Evolutionary conservation across 2,113 vertebrate species (phyloP), one percentile per base, ranked within the genome.

Genomic region (Burhinus bistriatus): DNA sequence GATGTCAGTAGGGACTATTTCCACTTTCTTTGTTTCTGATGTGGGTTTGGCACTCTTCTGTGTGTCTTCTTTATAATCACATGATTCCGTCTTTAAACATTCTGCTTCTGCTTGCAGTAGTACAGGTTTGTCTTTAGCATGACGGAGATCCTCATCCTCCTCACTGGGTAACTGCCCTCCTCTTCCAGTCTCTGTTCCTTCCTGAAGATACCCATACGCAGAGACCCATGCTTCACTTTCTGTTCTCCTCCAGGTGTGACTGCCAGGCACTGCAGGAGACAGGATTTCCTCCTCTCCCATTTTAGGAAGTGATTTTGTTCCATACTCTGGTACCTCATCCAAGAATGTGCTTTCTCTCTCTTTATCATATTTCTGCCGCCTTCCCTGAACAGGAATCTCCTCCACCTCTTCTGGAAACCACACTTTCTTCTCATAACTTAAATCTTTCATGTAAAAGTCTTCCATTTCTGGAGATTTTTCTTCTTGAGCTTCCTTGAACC

Each of bases 271-370:
- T 57, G 38, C 38, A 66, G 92, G 20, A 68, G 76, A 42, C 12
- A 58, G 42, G 9, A 69, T 69, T n/a, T 75, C 85, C 61, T 95
- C 93, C 76, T 97, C 95, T 73, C 30, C 95, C 84, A 88, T 68
- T 76, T 95, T 51, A 30, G 93, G 62, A 47, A 58, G 44, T 16
- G 95, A 73, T 95, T 98, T 98, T 59, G 83, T 82, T 73, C 98
- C 98, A 87, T 96, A 97, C 12, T 97, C 97, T 27, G 94, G 97
- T 47, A 98, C 98, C 19, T 99, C 99, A 12, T 99, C 99, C 12
- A 99, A 97, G 95, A 99, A 99, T 13, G 98, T 98, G 38, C 98
- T 99, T 78, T 99, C 99, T 71, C 99, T 98, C 83, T 99, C 99
- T 93, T 99, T 98, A 75, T 98, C 97, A 2, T 99, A 99, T 59